Conservation (phyloP, 2,113 vertebrate genomes). For the Onychostruthus taczanowskii region DNA sequence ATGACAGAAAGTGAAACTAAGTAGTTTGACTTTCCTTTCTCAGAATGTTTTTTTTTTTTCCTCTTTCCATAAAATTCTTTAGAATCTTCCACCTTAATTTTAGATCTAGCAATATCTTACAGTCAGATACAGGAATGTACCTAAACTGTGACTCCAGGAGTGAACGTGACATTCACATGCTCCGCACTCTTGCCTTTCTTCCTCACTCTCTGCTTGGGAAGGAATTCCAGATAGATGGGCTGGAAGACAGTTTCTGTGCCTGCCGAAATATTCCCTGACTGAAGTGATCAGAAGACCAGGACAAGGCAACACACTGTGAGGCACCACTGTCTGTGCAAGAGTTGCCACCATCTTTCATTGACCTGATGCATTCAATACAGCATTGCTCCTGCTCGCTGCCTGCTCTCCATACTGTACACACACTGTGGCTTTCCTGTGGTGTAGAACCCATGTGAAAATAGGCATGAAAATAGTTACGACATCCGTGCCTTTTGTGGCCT, state of each 20-base stretch:
- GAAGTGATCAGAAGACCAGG: fast-evolving
- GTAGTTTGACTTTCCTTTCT: not conserved
- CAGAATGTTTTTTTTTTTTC: not conserved
- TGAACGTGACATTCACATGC: not conserved
- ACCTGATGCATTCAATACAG: not conserved
- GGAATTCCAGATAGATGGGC: not conserved
- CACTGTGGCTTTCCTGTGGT: not conserved
- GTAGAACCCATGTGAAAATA: not conserved
- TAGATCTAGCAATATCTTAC: not conserved
- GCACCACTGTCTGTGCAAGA: fast-evolving
- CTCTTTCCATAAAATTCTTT: not conserved
- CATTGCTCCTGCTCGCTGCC: not conserved
- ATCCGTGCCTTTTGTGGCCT: fast-evolving
- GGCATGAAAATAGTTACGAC: not conserved
- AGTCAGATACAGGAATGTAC: not conserved
- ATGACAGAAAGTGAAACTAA: not conserved
- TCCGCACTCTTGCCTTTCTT: not conserved
- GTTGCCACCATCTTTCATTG: not conserved
- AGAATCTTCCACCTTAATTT: not conserved
- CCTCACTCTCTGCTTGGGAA: not conserved
- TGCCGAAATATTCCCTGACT: not conserved
- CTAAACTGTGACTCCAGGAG: not conserved
- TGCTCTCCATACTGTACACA: not conserved
- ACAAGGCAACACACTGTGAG: not conserved
- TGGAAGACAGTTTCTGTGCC: not conserved